Evolutionary conservation across 1,140 invertebrate species (phyloP), one percentile per base, ranked within the genome.

Genomic region (Eupeodes corollae): DNA sequence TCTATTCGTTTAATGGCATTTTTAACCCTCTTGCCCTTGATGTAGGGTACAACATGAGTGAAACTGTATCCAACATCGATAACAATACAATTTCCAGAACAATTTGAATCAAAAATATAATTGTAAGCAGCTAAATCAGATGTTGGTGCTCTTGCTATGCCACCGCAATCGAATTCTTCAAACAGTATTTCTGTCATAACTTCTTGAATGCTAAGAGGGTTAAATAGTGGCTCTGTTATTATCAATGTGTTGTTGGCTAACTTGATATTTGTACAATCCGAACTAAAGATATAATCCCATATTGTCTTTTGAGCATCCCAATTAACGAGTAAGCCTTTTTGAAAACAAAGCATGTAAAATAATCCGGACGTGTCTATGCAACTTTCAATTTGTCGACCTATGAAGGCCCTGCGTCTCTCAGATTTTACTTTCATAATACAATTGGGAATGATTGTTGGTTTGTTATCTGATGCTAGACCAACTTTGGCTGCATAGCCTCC

Each of bases 381-480:
- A 53, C 99, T 94, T 49, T 97, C 88, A 16, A 97, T 82, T 72
- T 90, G 91, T 69, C 88, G 85, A 0, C 88, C 94, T 39, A 99
- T 83, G 66, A 98, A 99, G 2, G 90, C 83, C 47, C 95, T 76
- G 1, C 93, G 79, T 44, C 90, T 72, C 67, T 99, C 95, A 56
- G 87, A 93, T 70, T 98, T 98, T 1, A 92, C 91, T 77, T 99
- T 99, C 78, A 94, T 94, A 31, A 98, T 91, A 58, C 90, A 93
- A 69, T 99, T 99, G 3, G 92, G 91, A 54, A 98, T 79, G 14
- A 60, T 51, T 33, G 53, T 84, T 2, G 87, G 82, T 49, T 81
- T 73, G 41, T 71, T 70, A 49, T 80, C 75, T 26, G 72, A 79
- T 6, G 83, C 78, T 59, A 80, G 79, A 14, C 89, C 91, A 55